Conservation (phyloP, 2,113 vertebrate genomes). For the Illadopsis cleaveri region DNA sequence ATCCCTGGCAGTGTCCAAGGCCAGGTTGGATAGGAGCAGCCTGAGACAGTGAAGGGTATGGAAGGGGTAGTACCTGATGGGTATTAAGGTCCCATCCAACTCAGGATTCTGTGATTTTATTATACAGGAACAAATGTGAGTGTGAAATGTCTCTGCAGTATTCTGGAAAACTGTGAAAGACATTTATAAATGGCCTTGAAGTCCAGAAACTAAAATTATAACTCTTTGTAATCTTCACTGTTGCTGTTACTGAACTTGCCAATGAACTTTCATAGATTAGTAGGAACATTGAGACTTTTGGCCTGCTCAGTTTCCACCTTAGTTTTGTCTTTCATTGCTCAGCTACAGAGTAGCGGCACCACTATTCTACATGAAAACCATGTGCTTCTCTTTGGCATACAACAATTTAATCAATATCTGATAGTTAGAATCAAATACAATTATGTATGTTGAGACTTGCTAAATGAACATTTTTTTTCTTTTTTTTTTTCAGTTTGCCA, state of each 20-base stretch:
- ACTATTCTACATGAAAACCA: neutral
- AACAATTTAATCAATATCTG: neutral
- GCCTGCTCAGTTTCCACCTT: neutral
- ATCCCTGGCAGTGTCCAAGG: neutral
- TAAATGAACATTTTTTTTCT: neutral
- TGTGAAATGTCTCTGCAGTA: neutral
- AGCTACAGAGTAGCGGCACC: too few species aligned
- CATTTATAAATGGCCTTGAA: neutral
- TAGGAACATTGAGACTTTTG: neutral
- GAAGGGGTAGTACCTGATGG: neutral
- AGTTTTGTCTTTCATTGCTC: neutral
- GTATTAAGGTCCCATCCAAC: accelerated
- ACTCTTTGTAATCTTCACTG: neutral
- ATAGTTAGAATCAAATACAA: neutral
- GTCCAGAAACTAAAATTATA: neutral
- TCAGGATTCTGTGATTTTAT: neutral
- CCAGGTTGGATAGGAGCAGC: neutral
- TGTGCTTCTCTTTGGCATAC: neutral
- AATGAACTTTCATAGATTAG: neutral
- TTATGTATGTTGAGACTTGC: too few species aligned
- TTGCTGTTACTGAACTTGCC: neutral
- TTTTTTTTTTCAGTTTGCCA: neutral
- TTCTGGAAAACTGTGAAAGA: neutral
- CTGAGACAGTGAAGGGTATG: neutral
- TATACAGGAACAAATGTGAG: neutral